Evolutionary conservation across 64 coral and sea anemone species (phyloP).

Genomic region (Montipora sp.): DNA sequence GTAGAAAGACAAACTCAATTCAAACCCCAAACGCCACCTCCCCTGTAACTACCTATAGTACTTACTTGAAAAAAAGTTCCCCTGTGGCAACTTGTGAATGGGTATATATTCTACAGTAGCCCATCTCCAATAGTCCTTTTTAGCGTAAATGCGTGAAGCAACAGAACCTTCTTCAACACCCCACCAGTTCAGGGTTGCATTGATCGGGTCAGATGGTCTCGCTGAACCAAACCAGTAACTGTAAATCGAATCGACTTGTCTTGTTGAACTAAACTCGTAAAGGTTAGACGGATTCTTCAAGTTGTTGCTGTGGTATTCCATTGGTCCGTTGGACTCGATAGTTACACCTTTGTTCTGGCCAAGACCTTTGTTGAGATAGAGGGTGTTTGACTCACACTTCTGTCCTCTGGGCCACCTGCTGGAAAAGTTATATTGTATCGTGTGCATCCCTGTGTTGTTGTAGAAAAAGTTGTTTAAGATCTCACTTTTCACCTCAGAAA

Average conservation of each 20-base stretch:
- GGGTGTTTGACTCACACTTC: constrained; percentile 47
- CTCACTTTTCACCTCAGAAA: constrained; percentile 7
- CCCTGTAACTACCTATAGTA: not conserved
- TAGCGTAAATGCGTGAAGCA: constrained; percentile 23
- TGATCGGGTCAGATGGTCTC: not conserved
- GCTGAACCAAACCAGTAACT: no score
- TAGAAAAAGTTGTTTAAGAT: constrained; percentile 71
- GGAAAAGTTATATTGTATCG: constrained; percentile 60
- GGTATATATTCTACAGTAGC: constrained; percentile 39
- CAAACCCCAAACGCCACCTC: no score
- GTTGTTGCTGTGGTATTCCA: constrained; percentile 59
- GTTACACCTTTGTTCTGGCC: constrained; percentile 58
- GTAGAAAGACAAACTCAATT: no score
- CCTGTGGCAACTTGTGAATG: constrained; percentile 52
- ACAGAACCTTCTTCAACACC: constrained; percentile 31
- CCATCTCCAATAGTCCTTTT: constrained; percentile 8
- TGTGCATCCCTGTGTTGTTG: constrained; percentile 66
- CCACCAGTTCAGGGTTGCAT: constrained; percentile 64
- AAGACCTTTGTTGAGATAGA: constrained; percentile 59
- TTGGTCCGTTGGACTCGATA: constrained; percentile 67
- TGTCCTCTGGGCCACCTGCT: constrained; percentile 2
- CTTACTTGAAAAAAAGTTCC: constrained; percentile 71
- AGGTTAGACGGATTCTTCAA: constrained; percentile 80
- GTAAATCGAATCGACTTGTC: not conserved
- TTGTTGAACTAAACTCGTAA: constrained; percentile 70